Conservation (phyloP, 2,888 invertebrate species). For the Agrochola lota region DNA sequence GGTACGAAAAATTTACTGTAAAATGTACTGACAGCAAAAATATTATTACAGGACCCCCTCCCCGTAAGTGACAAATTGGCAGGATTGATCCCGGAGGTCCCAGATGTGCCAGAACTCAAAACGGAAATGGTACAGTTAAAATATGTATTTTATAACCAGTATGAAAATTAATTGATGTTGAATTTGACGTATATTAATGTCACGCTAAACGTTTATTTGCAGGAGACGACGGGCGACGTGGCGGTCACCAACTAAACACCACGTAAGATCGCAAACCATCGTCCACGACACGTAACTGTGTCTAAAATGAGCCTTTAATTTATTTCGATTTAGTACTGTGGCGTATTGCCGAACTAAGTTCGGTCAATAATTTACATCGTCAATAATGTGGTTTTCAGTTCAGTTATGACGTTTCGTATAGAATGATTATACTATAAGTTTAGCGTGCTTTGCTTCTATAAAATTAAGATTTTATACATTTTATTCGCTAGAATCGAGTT, state of each 20-base stretch:
- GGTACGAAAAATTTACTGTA: neutral
- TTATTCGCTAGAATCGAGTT: slow-evolving; percentile 89
- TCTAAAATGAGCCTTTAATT: slow-evolving; percentile 86
- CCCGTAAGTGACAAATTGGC: slow-evolving; percentile 84
- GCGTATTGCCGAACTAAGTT: slow-evolving; percentile 88
- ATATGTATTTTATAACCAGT: neutral
- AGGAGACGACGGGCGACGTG: slow-evolving; percentile 82
- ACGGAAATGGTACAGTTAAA: slow-evolving; percentile 81
- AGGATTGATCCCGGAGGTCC: slow-evolving; percentile 86
- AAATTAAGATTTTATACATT: slow-evolving; percentile 89
- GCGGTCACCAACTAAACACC: slow-evolving; percentile 80
- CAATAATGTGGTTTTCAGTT: slow-evolving; percentile 84
- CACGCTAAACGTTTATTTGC: slow-evolving; percentile 64
- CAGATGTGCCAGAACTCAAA: slow-evolving; percentile 85
- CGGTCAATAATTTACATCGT: slow-evolving; percentile 80
- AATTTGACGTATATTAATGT: slow-evolving; percentile 1
- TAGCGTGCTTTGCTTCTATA: slow-evolving; percentile 90
- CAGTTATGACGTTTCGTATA: slow-evolving; percentile 85
- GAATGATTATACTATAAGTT: slow-evolving; percentile 89
- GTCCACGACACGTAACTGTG: slow-evolving; percentile 74
- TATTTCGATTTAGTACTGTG: slow-evolving; percentile 85
- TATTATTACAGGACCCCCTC: slow-evolving; percentile 81
- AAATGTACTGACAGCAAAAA: slow-evolving; percentile 21
- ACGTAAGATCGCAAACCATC: slow-evolving; percentile 57
- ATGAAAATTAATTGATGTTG: neutral